phyloP scores from a whole-genome alignment of 2,113 vertebrate genomes.

The Rhabdornis inornatus region DNA sequence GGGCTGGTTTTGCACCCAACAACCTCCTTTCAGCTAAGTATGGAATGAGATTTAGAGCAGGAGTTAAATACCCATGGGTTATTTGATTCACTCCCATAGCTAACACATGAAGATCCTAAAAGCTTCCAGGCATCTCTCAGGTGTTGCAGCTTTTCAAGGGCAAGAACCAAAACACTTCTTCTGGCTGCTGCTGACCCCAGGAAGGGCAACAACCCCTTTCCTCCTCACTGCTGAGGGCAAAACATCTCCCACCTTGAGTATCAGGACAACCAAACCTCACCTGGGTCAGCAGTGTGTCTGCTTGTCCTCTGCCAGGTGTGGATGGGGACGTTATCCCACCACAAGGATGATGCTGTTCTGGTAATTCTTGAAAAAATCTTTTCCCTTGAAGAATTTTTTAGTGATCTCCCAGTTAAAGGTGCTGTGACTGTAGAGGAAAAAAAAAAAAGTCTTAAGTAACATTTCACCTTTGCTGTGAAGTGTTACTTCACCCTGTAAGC shows the following conservation, averaged over 20 bases:
- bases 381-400: not conserved
- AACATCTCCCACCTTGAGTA: not conserved
- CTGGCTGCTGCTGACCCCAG: not conserved
- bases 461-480: not conserved
- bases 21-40: not conserved
- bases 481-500: not conserved
- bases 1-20: not conserved
- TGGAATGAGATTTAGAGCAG: not conserved
- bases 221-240: not conserved
- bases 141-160: not conserved
- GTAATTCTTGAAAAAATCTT: not conserved
- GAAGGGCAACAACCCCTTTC: not conserved
- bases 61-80: not conserved
- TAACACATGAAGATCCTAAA: not conserved
- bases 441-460: not conserved
- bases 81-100: not conserved
- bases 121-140: not conserved
- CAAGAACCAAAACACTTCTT: not conserved
- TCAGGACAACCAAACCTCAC: not conserved
- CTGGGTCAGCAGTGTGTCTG: not conserved
- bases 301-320: not conserved
- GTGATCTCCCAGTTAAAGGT: not conserved
- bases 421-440: not conserved
- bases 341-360: not conserved
- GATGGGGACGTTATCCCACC: too few species aligned